Evolutionary conservation across 2,113 vertebrate genomes (phyloP).

Genomic region (Damaliscus lunatus): DNA sequence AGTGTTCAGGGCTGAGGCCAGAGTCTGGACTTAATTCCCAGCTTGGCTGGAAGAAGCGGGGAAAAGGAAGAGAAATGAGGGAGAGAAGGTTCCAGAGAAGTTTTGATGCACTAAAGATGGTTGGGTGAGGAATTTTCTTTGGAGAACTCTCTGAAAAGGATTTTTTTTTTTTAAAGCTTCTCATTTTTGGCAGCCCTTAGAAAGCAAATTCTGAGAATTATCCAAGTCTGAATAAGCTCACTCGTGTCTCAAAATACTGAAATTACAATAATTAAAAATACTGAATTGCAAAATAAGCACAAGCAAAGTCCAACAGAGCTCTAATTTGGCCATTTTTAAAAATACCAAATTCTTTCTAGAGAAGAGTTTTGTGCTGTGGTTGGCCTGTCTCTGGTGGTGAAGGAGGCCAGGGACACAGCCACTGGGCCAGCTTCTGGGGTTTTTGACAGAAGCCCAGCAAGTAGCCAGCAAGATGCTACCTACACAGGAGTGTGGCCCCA

Average conservation of each 20-base stretch:
- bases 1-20: neutral
- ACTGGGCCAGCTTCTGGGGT: neutral
- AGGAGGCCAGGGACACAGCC: neutral
- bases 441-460: neutral
- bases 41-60: neutral
- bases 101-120: neutral
- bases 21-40: neutral
- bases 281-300: neutral
- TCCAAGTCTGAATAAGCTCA: neutral
- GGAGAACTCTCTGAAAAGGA: neutral
- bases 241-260: neutral
- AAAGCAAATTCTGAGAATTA: neutral
- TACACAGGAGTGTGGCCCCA: rapidly evolving
- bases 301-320: neutral
- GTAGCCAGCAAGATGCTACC: neutral
- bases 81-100: neutral
- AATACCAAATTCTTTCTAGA: neutral
- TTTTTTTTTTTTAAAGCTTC: neutral
- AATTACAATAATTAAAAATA: neutral
- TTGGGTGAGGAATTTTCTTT: neutral
- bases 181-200: neutral
- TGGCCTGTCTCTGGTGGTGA: neutral
- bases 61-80: neutral
- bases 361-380: neutral
- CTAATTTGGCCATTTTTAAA: neutral